These are phyloP conservation scores for Ceratitis capitata DNA, from an alignment of 1,140 invertebrate genomes.

Conservation along the genomic window DNA sequence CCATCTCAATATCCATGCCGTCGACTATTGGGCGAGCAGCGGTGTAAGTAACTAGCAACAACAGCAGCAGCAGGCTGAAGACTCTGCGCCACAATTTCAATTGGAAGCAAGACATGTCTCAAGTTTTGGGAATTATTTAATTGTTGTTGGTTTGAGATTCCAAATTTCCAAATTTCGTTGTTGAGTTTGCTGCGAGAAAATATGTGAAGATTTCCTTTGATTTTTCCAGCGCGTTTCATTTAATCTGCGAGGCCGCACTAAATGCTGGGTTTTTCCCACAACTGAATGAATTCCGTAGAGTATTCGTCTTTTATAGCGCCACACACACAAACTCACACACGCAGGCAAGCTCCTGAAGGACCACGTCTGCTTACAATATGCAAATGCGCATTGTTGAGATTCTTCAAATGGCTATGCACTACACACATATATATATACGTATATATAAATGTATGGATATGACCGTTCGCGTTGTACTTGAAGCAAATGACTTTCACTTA, in stretches of 20 bases:
- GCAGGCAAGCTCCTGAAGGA: background rate
- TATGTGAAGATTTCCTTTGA: background rate
- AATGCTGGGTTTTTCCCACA: constrained; percentile 18
- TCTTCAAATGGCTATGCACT: background rate
- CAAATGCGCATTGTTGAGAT: background rate
- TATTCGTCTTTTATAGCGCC: background rate
- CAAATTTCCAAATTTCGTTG: background rate
- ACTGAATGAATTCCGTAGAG: background rate
- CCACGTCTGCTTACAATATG: no score
- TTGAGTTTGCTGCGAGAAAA: background rate
- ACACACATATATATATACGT: background rate
- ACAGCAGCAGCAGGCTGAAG: background rate
- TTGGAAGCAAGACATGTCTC: background rate
- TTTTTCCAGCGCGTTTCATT: background rate
- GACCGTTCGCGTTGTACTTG: no score
- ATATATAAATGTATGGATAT: background rate
- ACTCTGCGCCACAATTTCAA: background rate
- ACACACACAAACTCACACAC: no score
- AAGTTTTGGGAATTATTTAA: background rate
- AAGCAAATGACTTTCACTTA: no score
- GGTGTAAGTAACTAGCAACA: background rate
- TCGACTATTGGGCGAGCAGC: background rate
- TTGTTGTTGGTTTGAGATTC: no score
- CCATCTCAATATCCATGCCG: background rate
- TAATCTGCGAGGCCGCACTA: background rate